These are phyloP conservation scores for Chymomyza costata DNA, from an alignment of 1,140 invertebrate genomes.

Conservation along the genomic window DNA sequence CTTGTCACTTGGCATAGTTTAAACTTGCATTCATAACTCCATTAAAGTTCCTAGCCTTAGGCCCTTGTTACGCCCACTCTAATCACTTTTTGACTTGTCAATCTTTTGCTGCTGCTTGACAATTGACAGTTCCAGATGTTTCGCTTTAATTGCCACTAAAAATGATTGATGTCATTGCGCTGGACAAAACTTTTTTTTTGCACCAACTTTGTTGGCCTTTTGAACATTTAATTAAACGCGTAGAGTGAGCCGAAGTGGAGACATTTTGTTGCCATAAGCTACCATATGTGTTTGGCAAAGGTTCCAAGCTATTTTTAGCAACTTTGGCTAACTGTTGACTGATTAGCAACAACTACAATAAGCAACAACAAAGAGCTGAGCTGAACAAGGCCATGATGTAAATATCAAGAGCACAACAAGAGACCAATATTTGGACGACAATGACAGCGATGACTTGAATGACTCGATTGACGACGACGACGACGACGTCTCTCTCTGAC, in stretches of 20 bases:
- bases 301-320: constrained; percentile 40
- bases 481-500: too few species aligned
- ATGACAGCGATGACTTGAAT: too few species aligned
- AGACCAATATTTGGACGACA: constrained; percentile 34
- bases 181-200: constrained; percentile 14
- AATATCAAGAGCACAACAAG: constrained; percentile 41
- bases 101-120: too few species aligned
- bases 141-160: constrained; percentile 37
- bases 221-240: constrained; percentile 38
- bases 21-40: too few species aligned
- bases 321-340: constrained; percentile 12
- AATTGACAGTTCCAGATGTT: constrained; percentile 26
- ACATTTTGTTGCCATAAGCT: too few species aligned
- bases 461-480: too few species aligned
- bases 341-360: constrained; percentile 39
- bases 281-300: constrained; percentile 25
- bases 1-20: too few species aligned
- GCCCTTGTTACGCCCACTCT: constrained; percentile 5
- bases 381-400: constrained; percentile 39
- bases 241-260: too few species aligned
- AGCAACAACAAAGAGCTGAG: constrained; percentile 24
- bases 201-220: constrained; percentile 1
- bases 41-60: too few species aligned
- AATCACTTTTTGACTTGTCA: constrained; percentile 36
- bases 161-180: constrained; percentile 40